Evolutionary conservation across 1,140 invertebrate genomes (phyloP), one percentile per base, ranked within the genome.

Genomic region (Ostrea edulis): DNA sequence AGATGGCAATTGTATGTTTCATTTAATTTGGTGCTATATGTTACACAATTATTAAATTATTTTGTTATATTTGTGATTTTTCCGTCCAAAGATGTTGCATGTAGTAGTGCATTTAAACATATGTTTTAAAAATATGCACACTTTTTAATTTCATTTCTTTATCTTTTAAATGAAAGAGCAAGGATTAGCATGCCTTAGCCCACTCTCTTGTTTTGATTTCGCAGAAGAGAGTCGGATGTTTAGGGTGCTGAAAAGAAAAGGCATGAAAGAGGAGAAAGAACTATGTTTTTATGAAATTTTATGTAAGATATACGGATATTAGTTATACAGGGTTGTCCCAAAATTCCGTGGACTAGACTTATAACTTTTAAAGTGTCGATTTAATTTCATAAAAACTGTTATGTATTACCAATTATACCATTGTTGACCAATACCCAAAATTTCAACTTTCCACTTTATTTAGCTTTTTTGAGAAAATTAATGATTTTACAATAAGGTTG

Each of bases 1-100:
- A 77, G 68, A 14, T 35, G 25, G 25, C 22, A 25, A 25, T 25
- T 77, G 25, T 77, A 77, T 77, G 25, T 77, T 29, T 25, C 12
- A 29, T 77, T 25, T 77, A 17, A 17, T 77, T 77, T 77, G 68
- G 68, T 77, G 68, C 68, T 77, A 77, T 77, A 77, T 77, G 68
- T 77, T 77, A 62, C 58, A 62, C 58, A 25, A 8, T 71, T 25
- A 29, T 77, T 77, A 25, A 77, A 25, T 11, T 77, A 29, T 77
- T 22, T 77, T 77, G 29, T 77, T 77, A 62, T 77, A 14, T 62
- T 62, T 35, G 9, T 77, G 22, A 29, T 77, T 77, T 77, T 77
- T 77, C 68, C 25, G 22, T 77, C 68, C 68, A 77, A 25, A 77
- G 22, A 29, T 25, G 14, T 25, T 7, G 12, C 22, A 25, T 22